Evolutionary conservation across 2,113 vertebrate genomes (phyloP).

Genomic region (Perca fluviatilis): DNA sequence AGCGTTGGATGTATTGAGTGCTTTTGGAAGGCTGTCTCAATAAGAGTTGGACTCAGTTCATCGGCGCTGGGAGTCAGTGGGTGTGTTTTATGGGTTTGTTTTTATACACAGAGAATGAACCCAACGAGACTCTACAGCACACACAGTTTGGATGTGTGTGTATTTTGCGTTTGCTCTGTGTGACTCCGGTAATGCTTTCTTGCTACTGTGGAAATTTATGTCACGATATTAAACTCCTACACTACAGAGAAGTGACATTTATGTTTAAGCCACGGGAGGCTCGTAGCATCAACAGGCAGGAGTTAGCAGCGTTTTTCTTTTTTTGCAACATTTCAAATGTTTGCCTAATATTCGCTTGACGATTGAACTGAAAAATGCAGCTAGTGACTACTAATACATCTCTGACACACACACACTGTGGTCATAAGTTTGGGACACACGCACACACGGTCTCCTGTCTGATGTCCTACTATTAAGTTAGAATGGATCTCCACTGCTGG

Average conservation of each 20-base stretch:
- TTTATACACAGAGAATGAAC: constrained; percentile 38
- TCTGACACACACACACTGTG: constrained; percentile 1
- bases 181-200: constrained; percentile 9
- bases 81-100: constrained; percentile 50
- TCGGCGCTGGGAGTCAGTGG: constrained; percentile 47
- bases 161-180: constrained; percentile 1
- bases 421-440: background rate
- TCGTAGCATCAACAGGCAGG: background rate
- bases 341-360: no score
- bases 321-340: no score
- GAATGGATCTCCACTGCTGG: constrained; percentile 64
- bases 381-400: no score
- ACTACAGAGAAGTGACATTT: constrained; percentile 17
- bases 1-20: constrained; percentile 24
- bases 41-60: constrained; percentile 39
- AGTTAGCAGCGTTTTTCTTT: background rate
- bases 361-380: no score
- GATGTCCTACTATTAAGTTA: constrained; percentile 58
- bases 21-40: constrained; percentile 23
- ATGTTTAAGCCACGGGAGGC: background rate
- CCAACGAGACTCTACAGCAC: constrained; percentile 8
- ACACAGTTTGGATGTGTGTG: background rate
- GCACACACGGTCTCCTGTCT: constrained; percentile 53
- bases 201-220: constrained; percentile 9
- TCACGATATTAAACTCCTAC: constrained; percentile 28